These are phyloP conservation scores for Sander lucioperca DNA, from an alignment of 2,113 vertebrate genomes.

Conservation along the genomic window DNA sequence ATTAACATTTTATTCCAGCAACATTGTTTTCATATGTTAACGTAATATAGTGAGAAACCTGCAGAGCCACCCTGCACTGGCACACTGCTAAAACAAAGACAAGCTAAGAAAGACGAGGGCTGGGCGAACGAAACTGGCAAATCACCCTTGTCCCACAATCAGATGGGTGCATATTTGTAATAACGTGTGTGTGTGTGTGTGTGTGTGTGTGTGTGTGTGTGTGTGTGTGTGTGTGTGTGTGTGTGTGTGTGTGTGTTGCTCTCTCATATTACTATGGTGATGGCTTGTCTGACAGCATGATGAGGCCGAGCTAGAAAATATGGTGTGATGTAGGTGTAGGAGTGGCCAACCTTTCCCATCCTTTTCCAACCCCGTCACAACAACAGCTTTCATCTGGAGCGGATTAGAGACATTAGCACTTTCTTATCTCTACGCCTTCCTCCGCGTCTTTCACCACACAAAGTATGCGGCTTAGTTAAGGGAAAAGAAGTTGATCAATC, in stretches of 20 bases:
- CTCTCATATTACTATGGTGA: slow-evolving; percentile 36
- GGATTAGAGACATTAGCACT: slow-evolving; percentile 68
- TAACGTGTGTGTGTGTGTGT: slow-evolving; percentile 4
- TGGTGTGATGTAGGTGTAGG: slow-evolving; percentile 54
- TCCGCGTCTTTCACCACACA: slow-evolving; percentile 50
- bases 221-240: slow-evolving; percentile 28
- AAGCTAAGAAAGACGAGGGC: background rate
- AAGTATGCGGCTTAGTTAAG: slow-evolving; percentile 42
- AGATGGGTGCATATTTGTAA: slow-evolving; percentile 1
- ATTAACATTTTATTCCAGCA: background rate
- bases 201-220: background rate
- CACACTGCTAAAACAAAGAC: slow-evolving; percentile 19
- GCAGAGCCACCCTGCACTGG: background rate
- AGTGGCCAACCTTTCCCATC: slow-evolving; percentile 43
- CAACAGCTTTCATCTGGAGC: slow-evolving; percentile 62
- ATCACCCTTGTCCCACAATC: background rate
- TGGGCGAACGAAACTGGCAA: background rate
- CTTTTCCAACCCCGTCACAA: slow-evolving; percentile 3
- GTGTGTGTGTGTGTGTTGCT: slow-evolving; percentile 17
- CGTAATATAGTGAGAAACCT: background rate
- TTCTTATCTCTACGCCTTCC: slow-evolving; percentile 68
- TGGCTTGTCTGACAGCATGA: background rate
- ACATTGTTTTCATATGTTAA: background rate
- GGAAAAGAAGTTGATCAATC: slow-evolving; percentile 50
- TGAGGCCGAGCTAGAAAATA: slow-evolving; percentile 23